Conservation (phyloP, 2,888 invertebrate genomes). For the Acleris sparsana region DNA sequence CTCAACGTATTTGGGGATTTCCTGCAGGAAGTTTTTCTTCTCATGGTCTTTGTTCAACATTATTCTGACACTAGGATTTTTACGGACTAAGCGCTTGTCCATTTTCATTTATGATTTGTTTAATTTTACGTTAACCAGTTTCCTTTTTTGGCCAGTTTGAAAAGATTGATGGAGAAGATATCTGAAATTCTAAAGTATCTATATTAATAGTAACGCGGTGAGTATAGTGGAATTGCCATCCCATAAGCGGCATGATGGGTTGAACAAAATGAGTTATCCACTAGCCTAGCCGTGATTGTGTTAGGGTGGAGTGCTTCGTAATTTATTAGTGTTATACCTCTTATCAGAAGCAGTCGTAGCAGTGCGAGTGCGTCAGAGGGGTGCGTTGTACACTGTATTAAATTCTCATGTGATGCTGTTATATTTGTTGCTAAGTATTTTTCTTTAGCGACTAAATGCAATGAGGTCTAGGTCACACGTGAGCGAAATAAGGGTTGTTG, state of each 20-base stretch:
- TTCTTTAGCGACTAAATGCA: too few relatives aligned
- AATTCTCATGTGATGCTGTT: background rate
- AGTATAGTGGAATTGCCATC: background rate
- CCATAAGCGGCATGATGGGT: constrained; percentile 11
- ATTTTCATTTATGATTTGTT: too few relatives aligned
- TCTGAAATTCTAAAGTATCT: background rate
- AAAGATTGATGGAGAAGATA: background rate
- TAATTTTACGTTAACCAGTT: too few relatives aligned
- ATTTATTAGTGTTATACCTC: constrained; percentile 21
- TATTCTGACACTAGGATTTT: too few relatives aligned
- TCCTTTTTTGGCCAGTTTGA: too few relatives aligned
- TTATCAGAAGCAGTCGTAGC: constrained; percentile 3
- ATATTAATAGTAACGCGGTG: too few relatives aligned
- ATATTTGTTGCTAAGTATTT: background rate
- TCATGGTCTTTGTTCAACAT: too few relatives aligned
- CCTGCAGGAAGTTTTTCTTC: too few relatives aligned
- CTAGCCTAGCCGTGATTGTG: constrained; percentile 15
- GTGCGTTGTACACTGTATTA: constrained; percentile 7
- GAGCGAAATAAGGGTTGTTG: too few relatives aligned
- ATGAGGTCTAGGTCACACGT: too few relatives aligned
- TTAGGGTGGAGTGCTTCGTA: constrained; percentile 10
- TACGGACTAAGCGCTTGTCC: too few relatives aligned
- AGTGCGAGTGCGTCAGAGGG: constrained; percentile 18
- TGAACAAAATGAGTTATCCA: constrained; percentile 14
- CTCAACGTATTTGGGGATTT: too few relatives aligned